A percentile compares a stretch with the other conserved stretches of the same genome.
These are phyloP conservation scores for Dasysyrphus albostriatus DNA, from an alignment of 2,888 invertebrate species.

Conservation along the genomic window DNA sequence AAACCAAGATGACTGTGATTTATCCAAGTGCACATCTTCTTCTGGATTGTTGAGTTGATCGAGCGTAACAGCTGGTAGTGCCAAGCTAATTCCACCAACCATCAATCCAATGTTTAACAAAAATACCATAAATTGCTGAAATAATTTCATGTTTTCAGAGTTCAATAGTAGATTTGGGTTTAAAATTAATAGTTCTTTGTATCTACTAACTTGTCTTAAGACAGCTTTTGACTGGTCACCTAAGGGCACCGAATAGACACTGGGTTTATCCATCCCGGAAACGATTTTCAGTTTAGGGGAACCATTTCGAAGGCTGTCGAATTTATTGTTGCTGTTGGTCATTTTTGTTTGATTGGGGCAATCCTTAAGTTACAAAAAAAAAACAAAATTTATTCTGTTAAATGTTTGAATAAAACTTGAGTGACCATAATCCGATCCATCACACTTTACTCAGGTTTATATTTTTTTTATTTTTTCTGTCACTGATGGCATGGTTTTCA, in stretches of 20 bases:
- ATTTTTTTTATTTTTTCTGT: too few relatives aligned
- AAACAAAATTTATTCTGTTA: too few relatives aligned
- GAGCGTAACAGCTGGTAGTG: conserved; percentile 81
- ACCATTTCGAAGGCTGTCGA: conserved; percentile 63
- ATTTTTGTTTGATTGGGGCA: background rate
- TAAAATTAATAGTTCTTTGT: background rate
- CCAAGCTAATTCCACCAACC: conserved; percentile 81
- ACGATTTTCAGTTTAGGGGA: conserved; percentile 77
- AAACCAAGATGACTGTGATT: conserved; percentile 82
- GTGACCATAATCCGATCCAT: too few relatives aligned
- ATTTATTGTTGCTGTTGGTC: conserved; percentile 32
- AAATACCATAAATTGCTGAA: conserved; percentile 80
- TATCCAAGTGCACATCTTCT: conserved; percentile 78
- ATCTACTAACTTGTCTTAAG: conserved; percentile 79
- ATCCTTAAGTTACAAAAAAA: background rate
- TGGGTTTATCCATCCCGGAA: conserved; percentile 77
- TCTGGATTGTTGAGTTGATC: conserved; percentile 78
- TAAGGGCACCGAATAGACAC: conserved; percentile 77
- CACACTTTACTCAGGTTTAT: too few relatives aligned
- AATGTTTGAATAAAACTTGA: too few relatives aligned
- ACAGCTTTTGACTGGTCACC: conserved; percentile 81
- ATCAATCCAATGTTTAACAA: conserved; percentile 82
- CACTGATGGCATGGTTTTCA: too few relatives aligned
- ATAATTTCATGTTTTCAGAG: background rate
- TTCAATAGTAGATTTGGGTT: background rate